These are phyloP conservation scores for Nannobrachium achirus DNA, from an alignment of 2,113 vertebrate genomes.

Conservation along the genomic window DNA sequence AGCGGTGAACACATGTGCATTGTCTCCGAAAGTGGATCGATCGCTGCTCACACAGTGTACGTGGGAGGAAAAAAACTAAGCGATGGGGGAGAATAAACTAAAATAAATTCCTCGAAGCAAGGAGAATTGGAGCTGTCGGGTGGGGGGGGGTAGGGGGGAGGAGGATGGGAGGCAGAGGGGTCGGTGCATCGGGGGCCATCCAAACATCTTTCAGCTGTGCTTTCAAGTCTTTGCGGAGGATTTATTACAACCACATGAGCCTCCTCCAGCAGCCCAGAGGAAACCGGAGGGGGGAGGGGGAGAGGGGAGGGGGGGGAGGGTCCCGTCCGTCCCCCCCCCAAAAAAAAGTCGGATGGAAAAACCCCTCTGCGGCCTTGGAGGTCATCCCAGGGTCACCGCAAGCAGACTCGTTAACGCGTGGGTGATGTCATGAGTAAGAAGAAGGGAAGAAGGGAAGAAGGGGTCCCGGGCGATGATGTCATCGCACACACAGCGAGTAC, in stretches of 20 bases:
- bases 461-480: conserved; percentile 48
- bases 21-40: not conserved
- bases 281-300: conserved; percentile 26
- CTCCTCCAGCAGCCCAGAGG: conserved; percentile 56
- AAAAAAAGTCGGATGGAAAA: conserved; percentile 49
- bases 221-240: conserved; percentile 56
- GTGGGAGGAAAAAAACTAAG: conserved; percentile 26
- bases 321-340: too few species aligned
- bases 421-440: conserved; percentile 60
- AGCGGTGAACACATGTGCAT: not conserved
- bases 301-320: conserved; percentile 3
- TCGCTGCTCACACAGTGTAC: not conserved
- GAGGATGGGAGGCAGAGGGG: not conserved
- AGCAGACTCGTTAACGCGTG: conserved; percentile 47
- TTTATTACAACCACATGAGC: conserved; percentile 72
- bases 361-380: conserved; percentile 38
- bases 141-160: not conserved
- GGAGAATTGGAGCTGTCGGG: not conserved
- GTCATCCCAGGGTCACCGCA: conserved; percentile 41
- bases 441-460: too few species aligned
- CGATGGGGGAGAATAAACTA: conserved; percentile 18
- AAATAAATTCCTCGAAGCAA: not conserved
- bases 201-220: conserved; percentile 64
- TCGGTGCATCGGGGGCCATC: conserved; percentile 26
- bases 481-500: too few species aligned